phyloP scores from a whole-genome alignment of 2,113 vertebrate species.

The Tringa solitaria region DNA sequence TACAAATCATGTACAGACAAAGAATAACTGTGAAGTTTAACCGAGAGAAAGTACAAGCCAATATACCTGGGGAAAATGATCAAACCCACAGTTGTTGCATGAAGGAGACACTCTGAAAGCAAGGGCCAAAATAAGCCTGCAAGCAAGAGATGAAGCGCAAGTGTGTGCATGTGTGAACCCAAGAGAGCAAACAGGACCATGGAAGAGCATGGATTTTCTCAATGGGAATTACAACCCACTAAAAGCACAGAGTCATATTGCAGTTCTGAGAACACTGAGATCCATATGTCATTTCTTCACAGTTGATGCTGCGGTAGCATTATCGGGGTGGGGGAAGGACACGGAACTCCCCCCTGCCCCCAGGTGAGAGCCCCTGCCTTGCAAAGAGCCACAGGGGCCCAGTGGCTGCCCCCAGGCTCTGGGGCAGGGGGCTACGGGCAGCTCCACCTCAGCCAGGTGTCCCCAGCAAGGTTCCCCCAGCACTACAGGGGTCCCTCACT shows the following conservation, averaged over 20 bases:
- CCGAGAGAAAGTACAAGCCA: neutral
- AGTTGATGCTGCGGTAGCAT: accelerated
- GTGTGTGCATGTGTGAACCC: neutral
- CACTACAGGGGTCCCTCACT: neutral
- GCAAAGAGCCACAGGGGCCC: accelerated
- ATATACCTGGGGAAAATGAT: neutral
- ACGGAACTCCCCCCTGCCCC: neutral
- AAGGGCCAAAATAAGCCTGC: neutral
- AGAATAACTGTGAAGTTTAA: neutral
- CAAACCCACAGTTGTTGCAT: neutral
- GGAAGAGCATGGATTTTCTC: neutral
- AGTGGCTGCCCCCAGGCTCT: accelerated
- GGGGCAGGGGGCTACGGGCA: accelerated
- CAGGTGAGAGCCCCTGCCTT: accelerated
- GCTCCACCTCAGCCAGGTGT: accelerated
- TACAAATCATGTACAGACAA: neutral
- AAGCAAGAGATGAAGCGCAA: neutral
- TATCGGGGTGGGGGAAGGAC: accelerated
- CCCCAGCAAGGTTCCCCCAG: neutral
- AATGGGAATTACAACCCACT: neutral
- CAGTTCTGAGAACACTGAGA: neutral
- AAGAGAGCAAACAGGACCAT: neutral
- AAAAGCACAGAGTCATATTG: neutral
- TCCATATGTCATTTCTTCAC: accelerated
- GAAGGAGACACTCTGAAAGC: neutral